A percentile compares a stretch with the other conserved stretches of the same genome.
Conservation (phyloP, 2,797 vertebrate species). For the Xenentodon cancila region DNA sequence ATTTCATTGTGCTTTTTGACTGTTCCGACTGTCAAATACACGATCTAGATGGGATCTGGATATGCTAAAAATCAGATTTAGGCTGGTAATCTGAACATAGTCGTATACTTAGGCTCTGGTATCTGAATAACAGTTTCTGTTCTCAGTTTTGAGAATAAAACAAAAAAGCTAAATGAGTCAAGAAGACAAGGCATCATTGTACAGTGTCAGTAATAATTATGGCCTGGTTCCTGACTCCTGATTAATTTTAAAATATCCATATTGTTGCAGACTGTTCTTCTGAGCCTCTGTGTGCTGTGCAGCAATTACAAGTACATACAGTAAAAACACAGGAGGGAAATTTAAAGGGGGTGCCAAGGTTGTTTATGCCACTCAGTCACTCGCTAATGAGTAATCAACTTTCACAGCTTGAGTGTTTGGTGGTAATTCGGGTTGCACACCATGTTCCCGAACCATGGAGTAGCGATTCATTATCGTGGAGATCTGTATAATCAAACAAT, state of each 20-base stretch:
- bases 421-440: conserved; percentile 98
- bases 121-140: no score
- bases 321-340: conserved; percentile 65
- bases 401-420: conserved; percentile 98
- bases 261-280: conserved; percentile 23
- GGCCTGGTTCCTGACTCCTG: not conserved
- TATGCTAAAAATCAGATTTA: no score
- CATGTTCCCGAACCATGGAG: conserved; percentile 97
- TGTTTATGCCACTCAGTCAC: conserved; percentile 98
- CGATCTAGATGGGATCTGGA: no score
- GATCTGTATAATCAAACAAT: conserved; percentile 99
- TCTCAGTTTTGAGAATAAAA: no score
- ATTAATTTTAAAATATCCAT: conserved; percentile 4
- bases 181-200: no score
- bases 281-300: conserved; percentile 37
- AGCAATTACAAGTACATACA: conserved; percentile 71
- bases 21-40: no score
- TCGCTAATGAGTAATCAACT: conserved; percentile 99
- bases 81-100: no score
- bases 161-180: no score
- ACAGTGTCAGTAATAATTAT: not conserved
- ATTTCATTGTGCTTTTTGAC: no score
- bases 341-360: conserved; percentile 80
- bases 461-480: conserved; percentile 99
- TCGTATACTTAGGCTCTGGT: no score